A percentile compares a stretch with the other conserved stretches of the same genome.
phyloP scores from a whole-genome alignment of 2,797 vertebrate genomes.

The Kryptopterus vitreolus region DNA sequence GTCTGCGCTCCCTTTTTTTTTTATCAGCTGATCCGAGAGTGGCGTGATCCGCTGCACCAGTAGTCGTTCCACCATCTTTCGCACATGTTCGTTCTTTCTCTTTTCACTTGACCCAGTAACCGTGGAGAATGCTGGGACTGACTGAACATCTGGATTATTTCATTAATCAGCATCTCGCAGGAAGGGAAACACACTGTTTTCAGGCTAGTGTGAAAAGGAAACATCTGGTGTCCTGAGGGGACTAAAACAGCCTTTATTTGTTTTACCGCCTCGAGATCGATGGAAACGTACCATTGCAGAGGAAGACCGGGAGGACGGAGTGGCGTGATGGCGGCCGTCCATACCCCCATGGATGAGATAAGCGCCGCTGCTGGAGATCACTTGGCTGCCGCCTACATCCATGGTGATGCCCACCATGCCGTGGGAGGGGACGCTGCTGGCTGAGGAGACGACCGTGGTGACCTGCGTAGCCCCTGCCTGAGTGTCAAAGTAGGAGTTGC shows the following conservation, averaged over 20 bases:
- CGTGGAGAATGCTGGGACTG: background rate
- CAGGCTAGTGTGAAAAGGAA: background rate
- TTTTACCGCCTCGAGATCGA: background rate
- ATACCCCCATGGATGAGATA: slow-evolving; percentile 94
- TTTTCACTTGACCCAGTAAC: background rate
- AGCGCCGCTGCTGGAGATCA: slow-evolving; percentile 89
- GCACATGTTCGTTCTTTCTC: background rate
- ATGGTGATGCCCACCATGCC: slow-evolving; percentile 96
- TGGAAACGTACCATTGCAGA: slow-evolving; percentile 86
- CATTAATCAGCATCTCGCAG: slow-evolving; percentile 16
- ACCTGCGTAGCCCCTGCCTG: slow-evolving; percentile 86
- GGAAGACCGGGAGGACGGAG: slow-evolving; percentile 92
- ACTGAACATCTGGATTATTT: slow-evolving; percentile 28
- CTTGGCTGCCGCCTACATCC: slow-evolving; percentile 90
- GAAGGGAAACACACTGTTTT: slow-evolving; percentile 1
- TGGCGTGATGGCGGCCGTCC: slow-evolving; percentile 89
- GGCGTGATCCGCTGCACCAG: too few relatives aligned
- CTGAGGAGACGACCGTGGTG: slow-evolving; percentile 90
- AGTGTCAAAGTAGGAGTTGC: slow-evolving; percentile 88
- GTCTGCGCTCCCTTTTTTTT: too few relatives aligned
- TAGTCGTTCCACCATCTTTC: background rate
- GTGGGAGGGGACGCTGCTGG: slow-evolving; percentile 83
- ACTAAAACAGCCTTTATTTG: background rate
- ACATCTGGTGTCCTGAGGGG: slow-evolving; percentile 22
- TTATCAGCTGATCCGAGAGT: too few relatives aligned